phyloP scores from a whole-genome alignment of 2,113 vertebrate genomes.

The Cynoglossus semilaevis region DNA sequence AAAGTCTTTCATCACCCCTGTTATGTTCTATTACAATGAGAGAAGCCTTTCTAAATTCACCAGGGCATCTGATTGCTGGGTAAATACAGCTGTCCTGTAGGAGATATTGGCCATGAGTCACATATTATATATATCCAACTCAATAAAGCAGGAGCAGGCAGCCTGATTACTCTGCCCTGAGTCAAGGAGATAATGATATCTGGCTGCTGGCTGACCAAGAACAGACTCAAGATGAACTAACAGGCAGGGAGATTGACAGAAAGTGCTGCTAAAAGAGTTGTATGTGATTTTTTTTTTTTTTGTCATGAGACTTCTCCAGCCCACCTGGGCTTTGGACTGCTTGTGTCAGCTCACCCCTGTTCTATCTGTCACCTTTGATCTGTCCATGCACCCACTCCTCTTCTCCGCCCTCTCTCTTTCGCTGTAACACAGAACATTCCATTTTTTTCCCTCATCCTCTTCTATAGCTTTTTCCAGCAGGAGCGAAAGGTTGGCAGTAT shows the following conservation, averaged over 20 bases:
- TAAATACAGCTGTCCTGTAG: slow-evolving; percentile 71
- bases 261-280: slow-evolving; percentile 58
- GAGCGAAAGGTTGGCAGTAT: background rate
- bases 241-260: slow-evolving; percentile 48
- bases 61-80: slow-evolving; percentile 64
- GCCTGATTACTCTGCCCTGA: slow-evolving; percentile 78
- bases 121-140: slow-evolving; percentile 80
- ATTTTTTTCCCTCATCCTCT: background rate
- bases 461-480: slow-evolving; percentile 6
- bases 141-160: slow-evolving; percentile 78
- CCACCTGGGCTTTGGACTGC: slow-evolving; percentile 63
- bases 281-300: slow-evolving; percentile 55
- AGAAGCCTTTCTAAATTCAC: slow-evolving; percentile 55
- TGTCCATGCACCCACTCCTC: slow-evolving; percentile 18
- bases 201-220: slow-evolving; percentile 72
- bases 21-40: slow-evolving; percentile 54
- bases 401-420: slow-evolving; percentile 1
- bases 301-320: slow-evolving; percentile 56
- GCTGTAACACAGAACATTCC: background rate
- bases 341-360: slow-evolving; percentile 70
- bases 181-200: slow-evolving; percentile 79
- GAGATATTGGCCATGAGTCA: slow-evolving; percentile 77
- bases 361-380: slow-evolving; percentile 73
- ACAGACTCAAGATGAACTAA: slow-evolving; percentile 64
- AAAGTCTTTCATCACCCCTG: slow-evolving; percentile 57